Base-by-base conservation (phyloP, 2,797 vertebrate genomes). In the Propithecus perrieri region DNA sequence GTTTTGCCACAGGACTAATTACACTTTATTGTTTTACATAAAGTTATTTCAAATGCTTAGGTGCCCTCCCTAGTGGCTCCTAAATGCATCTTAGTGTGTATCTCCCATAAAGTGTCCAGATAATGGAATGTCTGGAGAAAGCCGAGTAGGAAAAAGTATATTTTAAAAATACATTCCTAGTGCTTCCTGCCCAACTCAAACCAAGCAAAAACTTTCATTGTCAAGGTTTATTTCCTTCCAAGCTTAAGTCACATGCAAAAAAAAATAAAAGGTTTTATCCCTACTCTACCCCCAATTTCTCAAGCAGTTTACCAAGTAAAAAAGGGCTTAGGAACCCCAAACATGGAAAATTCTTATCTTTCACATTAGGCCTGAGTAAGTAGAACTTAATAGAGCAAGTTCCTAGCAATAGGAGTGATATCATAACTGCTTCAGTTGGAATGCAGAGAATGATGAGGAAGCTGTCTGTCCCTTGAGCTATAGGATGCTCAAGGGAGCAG, bases 221-320 rank as follows among this genome's bases (percentile, higher is more conserved):
- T 88, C 24, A 90, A 91, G 67, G 84, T 86, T 28, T n/a, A 74
- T 89, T 50, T 85, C 80, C 43, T 87, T 87, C 43, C 43, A 85
- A 30, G 15, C 8, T 79, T 94, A 74, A 90, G 18, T 84, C 59
- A 67, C 0, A 89, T 28, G 18, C 3, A 33, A 41, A 85, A 84
- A n/a, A n/a, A 75, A 20, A 75, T 15, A 38, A 17, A 1, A 78
- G 6, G 41, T 30, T 57, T 57, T 41, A 87, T 50, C 5, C 6
- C 7, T 35, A 57, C 2, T 79, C 46, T 18, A 69, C 5, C 38
- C 7, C 3, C 3, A 43, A 53, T 55, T 53, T 94, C 72, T 91
- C 41, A 92, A 90, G 50, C 48, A 38, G 11, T 84, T 67, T 79
- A 74, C 13, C n/a, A 96, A 84, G 15, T 6, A 7, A 26, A 26